phyloP scores from a whole-genome alignment of 2,113 vertebrate genomes.

The Prionailurus viverrinus region DNA sequence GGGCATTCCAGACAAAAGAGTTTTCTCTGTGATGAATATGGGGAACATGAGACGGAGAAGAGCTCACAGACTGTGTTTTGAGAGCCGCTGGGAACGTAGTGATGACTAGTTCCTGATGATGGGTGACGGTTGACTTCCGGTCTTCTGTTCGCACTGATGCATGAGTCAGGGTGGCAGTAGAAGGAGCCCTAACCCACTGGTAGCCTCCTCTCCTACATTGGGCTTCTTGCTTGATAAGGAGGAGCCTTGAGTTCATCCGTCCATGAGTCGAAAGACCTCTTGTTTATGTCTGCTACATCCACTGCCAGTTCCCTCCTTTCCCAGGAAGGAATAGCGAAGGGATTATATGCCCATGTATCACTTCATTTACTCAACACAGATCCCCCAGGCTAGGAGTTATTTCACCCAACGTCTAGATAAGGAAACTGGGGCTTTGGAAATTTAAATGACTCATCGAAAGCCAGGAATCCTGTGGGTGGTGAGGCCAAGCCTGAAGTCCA shows the following conservation, averaged over 20 bases:
- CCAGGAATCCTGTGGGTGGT: neutral
- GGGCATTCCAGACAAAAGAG: neutral
- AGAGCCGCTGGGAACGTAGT: neutral
- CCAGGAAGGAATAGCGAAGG: neutral
- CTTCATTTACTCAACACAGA: neutral
- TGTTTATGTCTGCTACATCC: neutral
- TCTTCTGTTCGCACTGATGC: neutral
- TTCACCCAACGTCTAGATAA: neutral
- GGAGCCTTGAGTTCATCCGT: neutral
- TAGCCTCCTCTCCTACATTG: neutral
- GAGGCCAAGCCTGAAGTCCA: neutral
- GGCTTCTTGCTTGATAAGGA: neutral
- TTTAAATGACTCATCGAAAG: neutral
- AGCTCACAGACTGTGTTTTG: neutral
- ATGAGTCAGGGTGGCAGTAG: rapidly evolving
- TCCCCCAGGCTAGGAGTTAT: neutral
- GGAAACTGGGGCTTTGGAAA: neutral
- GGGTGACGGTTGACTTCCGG: neutral
- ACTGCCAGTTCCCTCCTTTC: neutral
- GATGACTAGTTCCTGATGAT: too few relatives aligned
- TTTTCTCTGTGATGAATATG: neutral
- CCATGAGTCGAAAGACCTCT: neutral
- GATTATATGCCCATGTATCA: rapidly evolving
- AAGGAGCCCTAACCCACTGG: too few relatives aligned
- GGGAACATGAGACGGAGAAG: neutral